phyloP scores from a whole-genome alignment of 2,797 vertebrate genomes.

The Enteromius anoplus region DNA sequence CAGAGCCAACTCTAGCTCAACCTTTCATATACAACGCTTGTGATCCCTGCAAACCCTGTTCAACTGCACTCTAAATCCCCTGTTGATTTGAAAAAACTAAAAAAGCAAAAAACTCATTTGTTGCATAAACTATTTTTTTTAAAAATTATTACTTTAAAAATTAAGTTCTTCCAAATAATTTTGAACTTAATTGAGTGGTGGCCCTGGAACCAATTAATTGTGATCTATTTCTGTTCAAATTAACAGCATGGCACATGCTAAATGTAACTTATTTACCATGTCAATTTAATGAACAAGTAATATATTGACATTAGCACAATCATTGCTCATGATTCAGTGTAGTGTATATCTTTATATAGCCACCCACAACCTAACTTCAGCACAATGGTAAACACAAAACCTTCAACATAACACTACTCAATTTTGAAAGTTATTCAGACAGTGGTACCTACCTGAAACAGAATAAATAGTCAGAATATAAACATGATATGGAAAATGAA shows the following conservation, averaged over 20 bases:
- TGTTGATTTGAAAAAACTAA: background rate
- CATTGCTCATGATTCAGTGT: background rate
- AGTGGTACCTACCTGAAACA: no score
- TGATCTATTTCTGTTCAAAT: constrained; percentile 5
- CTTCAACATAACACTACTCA: background rate
- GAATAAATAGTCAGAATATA: no score
- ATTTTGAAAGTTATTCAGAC: no score
- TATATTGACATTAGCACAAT: background rate
- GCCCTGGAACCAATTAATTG: background rate
- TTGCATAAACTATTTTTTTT: background rate
- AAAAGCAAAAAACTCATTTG: background rate
- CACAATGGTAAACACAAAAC: constrained; percentile 3
- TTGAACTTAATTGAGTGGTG: background rate
- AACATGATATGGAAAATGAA: no score
- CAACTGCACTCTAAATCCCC: background rate
- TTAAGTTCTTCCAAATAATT: background rate
- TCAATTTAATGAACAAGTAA: background rate
- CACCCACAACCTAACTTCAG: background rate
- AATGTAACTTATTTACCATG: constrained; percentile 5
- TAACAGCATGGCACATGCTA: background rate
- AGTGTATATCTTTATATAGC: background rate
- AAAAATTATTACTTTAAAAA: background rate
- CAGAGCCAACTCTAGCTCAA: background rate
- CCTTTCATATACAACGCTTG: background rate
- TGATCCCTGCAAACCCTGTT: constrained; percentile 11